Percentiles rank a stretch among this genome's conserved stretches.
Conservation (phyloP, 2,888 invertebrate genomes). For the Pristionchus entomophagus region DNA sequence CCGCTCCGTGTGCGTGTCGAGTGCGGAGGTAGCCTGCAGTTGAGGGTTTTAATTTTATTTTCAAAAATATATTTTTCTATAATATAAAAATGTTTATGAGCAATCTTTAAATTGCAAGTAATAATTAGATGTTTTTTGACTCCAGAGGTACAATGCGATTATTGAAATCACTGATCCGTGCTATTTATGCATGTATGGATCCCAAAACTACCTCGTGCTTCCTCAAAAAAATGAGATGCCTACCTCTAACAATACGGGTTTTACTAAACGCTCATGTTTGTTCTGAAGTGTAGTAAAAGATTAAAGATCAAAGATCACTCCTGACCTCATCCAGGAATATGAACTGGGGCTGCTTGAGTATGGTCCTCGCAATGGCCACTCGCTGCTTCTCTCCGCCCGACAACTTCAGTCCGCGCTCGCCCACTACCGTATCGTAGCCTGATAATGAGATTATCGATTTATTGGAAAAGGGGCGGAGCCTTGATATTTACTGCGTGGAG, state of each 20-base stretch:
- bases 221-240: too few relatives aligned
- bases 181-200: too few relatives aligned
- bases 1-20: constrained; percentile 95
- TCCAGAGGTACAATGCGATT: too few relatives aligned
- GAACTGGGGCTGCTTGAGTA: constrained; percentile 91
- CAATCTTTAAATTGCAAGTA: neutral
- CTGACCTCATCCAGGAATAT: constrained; percentile 91
- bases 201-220: too few relatives aligned
- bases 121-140: too few relatives aligned
- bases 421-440: constrained; percentile 82
- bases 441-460: constrained; percentile 43
- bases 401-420: constrained; percentile 92
- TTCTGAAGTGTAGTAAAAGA: too few relatives aligned
- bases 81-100: neutral
- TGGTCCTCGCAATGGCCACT: constrained; percentile 94
- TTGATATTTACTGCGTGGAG: neutral
- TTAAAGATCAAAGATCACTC: too few relatives aligned
- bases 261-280: too few relatives aligned
- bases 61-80: neutral
- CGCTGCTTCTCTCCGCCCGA: constrained; percentile 98
- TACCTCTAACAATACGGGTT: too few relatives aligned
- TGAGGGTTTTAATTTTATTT: neutral
- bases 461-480: neutral
- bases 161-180: too few relatives aligned
- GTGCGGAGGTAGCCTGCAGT: constrained; percentile 83